Percentiles rank a stretch among this genome's conserved stretches.
Conservation (phyloP, 2,797 vertebrate species). For the Etheostoma perlongum region DNA sequence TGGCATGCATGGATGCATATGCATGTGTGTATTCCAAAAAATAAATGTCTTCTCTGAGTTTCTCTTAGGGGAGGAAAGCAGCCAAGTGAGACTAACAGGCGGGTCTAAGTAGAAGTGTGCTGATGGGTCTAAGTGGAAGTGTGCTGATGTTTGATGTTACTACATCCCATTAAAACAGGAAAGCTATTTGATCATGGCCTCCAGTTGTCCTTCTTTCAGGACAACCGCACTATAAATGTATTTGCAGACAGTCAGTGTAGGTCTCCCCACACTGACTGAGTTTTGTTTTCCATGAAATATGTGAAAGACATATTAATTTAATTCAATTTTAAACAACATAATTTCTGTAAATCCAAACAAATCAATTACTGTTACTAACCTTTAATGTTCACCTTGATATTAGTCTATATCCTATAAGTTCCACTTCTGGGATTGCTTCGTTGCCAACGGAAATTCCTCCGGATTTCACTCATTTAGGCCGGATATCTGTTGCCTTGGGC, state of each 20-base stretch:
- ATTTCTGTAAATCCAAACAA: neutral
- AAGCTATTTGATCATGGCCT: conserved; percentile 68
- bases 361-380: neutral
- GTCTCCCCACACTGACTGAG: conserved; percentile 39
- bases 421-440: too few relatives aligned
- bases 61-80: conserved; percentile 57
- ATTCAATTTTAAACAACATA: neutral
- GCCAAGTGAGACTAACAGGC: conserved; percentile 75
- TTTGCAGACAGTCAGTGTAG: conserved; percentile 21
- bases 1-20: conserved; percentile 36
- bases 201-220: conserved; percentile 62
- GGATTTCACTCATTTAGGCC: too few relatives aligned
- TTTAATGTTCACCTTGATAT: neutral
- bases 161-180: conserved; percentile 67
- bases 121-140: conserved; percentile 64
- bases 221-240: conserved; percentile 58
- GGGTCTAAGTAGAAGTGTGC: conserved; percentile 70
- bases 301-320: neutral
- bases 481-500: too few relatives aligned
- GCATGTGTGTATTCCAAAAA: conserved; percentile 38
- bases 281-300: conserved; percentile 11
- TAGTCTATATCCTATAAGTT: too few relatives aligned
- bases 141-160: conserved; percentile 71
- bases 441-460: too few relatives aligned
- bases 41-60: conserved; percentile 55